Conservation (phyloP, 2,888 invertebrate genomes). For the Ditula angustiorana region DNA sequence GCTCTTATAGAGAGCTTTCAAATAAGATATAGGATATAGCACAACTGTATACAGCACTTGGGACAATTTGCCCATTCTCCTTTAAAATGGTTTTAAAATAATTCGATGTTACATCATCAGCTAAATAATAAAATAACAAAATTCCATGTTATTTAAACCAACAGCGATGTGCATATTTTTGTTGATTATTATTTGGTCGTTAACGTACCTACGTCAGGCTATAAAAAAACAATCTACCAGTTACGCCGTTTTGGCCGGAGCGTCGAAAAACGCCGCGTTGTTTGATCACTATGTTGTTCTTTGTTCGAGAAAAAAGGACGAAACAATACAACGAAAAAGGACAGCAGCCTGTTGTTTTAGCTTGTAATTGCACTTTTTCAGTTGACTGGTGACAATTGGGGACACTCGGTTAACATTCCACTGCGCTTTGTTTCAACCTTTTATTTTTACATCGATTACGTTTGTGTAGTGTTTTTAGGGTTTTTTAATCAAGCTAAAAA, state of each 20-base stretch:
- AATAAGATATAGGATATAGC: too few species aligned
- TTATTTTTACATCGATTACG: neutral
- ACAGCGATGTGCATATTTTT: too few species aligned
- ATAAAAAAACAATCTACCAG: neutral
- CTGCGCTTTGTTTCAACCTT: neutral
- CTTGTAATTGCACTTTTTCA: slow-evolving; percentile 33
- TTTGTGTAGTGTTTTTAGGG: neutral
- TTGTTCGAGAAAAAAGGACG: slow-evolving; percentile 22
- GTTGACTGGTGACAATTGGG: slow-evolving; percentile 36
- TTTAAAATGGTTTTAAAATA: too few species aligned
- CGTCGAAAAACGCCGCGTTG: neutral
- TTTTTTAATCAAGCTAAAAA: neutral
- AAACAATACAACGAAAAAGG: slow-evolving; percentile 1
- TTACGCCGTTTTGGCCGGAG: neutral
- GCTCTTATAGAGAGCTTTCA: too few species aligned
- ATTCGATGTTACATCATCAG: too few species aligned
- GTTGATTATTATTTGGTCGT: neutral
- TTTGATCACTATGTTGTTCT: slow-evolving; percentile 20
- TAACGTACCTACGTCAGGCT: neutral
- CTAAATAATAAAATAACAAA: too few species aligned
- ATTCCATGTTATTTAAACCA: too few species aligned
- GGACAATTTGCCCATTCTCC: too few species aligned
- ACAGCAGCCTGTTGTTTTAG: slow-evolving; percentile 25
- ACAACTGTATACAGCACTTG: too few species aligned
- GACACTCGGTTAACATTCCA: neutral